These are phyloP conservation scores for Epistrophella euchroma DNA, from an alignment of 2,888 invertebrate genomes.

Conservation along the genomic window DNA sequence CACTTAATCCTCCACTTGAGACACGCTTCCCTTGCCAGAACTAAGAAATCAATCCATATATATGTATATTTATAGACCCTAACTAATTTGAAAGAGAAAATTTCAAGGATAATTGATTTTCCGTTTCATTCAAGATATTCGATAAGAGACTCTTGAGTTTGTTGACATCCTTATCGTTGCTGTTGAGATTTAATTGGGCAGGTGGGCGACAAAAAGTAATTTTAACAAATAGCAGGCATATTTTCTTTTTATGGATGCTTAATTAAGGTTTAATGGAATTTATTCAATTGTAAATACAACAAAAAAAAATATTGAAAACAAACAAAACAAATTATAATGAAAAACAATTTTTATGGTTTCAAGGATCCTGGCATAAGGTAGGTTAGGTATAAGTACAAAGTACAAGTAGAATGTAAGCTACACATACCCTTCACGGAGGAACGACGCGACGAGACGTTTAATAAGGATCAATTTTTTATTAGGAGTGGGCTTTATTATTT, in stretches of 20 bases:
- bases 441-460: neutral
- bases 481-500: slow-evolving; percentile 37
- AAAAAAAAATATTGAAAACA: slow-evolving; percentile 3
- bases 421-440: too few species aligned
- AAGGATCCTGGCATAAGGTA: neutral
- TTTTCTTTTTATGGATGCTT: slow-evolving; percentile 63
- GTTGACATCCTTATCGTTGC: slow-evolving; percentile 59
- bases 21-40: slow-evolving; percentile 31
- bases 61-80: neutral
- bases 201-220: slow-evolving; percentile 64
- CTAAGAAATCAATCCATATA: slow-evolving; percentile 32
- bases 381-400: too few species aligned
- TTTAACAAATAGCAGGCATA: slow-evolving; percentile 33
- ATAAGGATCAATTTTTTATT: neutral
- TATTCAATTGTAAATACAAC: slow-evolving; percentile 51
- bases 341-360: slow-evolving; percentile 36
- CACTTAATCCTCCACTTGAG: slow-evolving; percentile 61
- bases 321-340: slow-evolving; percentile 4
- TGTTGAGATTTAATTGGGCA: slow-evolving; percentile 69
- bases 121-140: slow-evolving; percentile 42
- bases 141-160: slow-evolving; percentile 44
- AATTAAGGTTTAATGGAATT: slow-evolving; percentile 55
- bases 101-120: slow-evolving; percentile 74
- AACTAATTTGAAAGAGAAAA: slow-evolving; percentile 49
- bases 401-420: too few species aligned